Evolutionary conservation across 2,888 invertebrate species (phyloP).

Genomic region (Heteropelma amictum): DNA sequence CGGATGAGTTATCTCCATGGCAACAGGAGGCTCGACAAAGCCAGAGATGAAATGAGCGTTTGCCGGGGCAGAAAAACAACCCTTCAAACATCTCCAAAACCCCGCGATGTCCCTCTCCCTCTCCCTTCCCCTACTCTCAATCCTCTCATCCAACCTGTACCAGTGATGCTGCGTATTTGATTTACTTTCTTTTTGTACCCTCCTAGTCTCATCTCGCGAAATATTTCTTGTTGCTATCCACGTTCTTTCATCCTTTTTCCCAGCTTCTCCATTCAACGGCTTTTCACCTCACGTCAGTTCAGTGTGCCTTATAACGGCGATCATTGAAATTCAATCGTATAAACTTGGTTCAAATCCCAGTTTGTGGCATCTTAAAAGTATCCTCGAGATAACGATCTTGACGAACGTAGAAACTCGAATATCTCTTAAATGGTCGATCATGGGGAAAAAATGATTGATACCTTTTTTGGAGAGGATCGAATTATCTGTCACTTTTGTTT

Average conservation of each 20-base stretch:
- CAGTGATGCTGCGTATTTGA: slow-evolving; percentile 30
- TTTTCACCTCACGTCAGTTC: slow-evolving; percentile 1
- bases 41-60: slow-evolving; percentile 40
- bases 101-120: slow-evolving; percentile 7
- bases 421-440: too few species aligned
- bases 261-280: neutral
- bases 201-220: slow-evolving; percentile 9
- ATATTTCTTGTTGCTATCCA: slow-evolving; percentile 33
- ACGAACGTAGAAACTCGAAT: too few species aligned
- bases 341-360: too few species aligned
- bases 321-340: too few species aligned
- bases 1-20: slow-evolving; percentile 68
- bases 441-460: too few species aligned
- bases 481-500: too few species aligned
- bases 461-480: too few species aligned
- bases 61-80: slow-evolving; percentile 35
- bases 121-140: neutral
- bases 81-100: slow-evolving; percentile 45
- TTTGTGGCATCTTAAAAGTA: too few species aligned
- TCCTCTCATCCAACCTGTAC: slow-evolving; percentile 19
- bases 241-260: neutral
- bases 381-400: too few species aligned
- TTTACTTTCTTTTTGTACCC: slow-evolving; percentile 28
- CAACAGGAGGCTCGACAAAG: slow-evolving; percentile 68
- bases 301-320: too few species aligned